Percentiles rank a stretch among this genome's conserved stretches.
Evolutionary conservation across 2,113 vertebrate genomes (phyloP).

Genomic region (Diphyllodes magnificus): DNA sequence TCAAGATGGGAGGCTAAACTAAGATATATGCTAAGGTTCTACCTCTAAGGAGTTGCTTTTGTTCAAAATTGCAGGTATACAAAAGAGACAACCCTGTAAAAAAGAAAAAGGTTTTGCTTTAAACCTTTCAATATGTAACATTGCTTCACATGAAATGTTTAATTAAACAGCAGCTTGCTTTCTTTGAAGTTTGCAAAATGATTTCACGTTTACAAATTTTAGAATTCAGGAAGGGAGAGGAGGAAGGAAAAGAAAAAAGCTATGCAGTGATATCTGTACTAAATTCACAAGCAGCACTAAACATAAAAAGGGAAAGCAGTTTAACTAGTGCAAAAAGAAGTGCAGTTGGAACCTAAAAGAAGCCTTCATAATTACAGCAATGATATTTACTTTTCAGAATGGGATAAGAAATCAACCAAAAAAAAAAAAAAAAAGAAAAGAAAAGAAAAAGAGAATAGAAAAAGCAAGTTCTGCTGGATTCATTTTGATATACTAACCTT

Average conservation of each 20-base stretch:
- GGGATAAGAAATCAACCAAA: neutral
- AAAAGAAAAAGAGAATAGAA: neutral
- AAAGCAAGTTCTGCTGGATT: constrained; percentile 42
- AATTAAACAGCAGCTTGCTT: constrained; percentile 31
- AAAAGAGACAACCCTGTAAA: neutral
- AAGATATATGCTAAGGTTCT: neutral
- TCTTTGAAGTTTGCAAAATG: constrained; percentile 19
- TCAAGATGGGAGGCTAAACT: constrained; percentile 21
- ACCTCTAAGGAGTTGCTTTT: neutral
- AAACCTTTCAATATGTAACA: neutral
- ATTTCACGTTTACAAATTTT: neutral
- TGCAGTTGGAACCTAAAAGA: neutral
- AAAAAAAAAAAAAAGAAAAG: neutral
- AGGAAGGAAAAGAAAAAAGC: neutral
- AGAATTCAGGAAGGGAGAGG: neutral
- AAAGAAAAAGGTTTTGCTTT: neutral
- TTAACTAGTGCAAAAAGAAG: neutral
- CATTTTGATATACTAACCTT: constrained; percentile 60
- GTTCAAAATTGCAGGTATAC: neutral
- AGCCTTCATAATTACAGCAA: constrained; percentile 19
- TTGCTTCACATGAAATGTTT: constrained; percentile 38
- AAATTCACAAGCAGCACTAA: neutral
- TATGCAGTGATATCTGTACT: neutral
- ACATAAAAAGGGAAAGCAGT: neutral
- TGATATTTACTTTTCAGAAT: constrained; percentile 37